Evolutionary conservation across 2,888 invertebrate genomes (phyloP), one percentile per base, ranked within the genome.

Genomic region (Ernsta delagoae): DNA sequence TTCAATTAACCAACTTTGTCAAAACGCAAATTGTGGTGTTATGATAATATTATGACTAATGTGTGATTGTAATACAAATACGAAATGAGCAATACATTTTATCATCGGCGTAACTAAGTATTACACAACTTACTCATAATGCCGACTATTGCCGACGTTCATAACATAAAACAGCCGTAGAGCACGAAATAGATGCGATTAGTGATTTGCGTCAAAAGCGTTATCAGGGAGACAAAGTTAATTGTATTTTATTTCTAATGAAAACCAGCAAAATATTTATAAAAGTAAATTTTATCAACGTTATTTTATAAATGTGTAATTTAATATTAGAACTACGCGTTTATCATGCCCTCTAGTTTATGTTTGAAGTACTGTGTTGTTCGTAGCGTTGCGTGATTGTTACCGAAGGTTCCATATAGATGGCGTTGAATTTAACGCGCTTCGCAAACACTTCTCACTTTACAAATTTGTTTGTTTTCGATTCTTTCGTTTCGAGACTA

Each of bases 341-440:
- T 7, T 12, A 43, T 60, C 59, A 59, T 71, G 84, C 85, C 87
- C 83, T 85, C 87, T 87, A 81, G 78, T 72, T 60, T 61, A 54
- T 43, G 43, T 39, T 65, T 41, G 56, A 50, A 50, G 71, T 78
- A 74, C 74, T 71, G 61, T 63, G 57, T 36, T 67, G 63, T 50
- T 65, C 56, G 66, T 71, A 69, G 56, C 31, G 57, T 24, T 67
- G 71, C 57, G 48, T 41, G 70, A 59, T 1, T 39, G 68, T 73
- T 82, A 80, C 73, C 66, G 62, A 60, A 34, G 54, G 8, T n/a
- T 39, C 34, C 53, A 53, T 36, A 59, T 39, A 85, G 86, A 83
- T 86, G 86, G 84, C 85, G 86, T 78, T 73, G 73, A 72, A 67
- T 9, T 70, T 9, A 4, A 62, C 59, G 16, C 41, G 48, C n/a